Base-by-base conservation (phyloP, 2,888 invertebrate genomes). In the Latrodectus elegans region DNA sequence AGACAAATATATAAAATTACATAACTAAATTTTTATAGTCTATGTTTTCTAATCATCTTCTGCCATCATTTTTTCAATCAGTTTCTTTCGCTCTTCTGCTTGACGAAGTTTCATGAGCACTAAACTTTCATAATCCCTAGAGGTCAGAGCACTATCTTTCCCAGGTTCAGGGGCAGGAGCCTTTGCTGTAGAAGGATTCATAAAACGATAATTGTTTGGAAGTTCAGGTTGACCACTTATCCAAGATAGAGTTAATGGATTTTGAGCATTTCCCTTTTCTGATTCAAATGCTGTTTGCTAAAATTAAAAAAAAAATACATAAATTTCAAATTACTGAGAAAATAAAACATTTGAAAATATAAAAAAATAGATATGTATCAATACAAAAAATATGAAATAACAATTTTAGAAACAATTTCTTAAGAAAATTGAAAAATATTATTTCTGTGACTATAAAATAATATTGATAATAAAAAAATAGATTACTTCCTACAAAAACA, bases 101-200 rank as follows among this genome's bases (percentile, higher is more conserved):
- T 96, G 96, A 87, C 96, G 93, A 93, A 97, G 93, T 93, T 95
- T 96, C 88, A 94, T 94, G 90, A 97, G 92, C 3, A 97, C 96
- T 26, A 96, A 91, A 91, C 95, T 95, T 92, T 97, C 97, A 93
- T 95, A 97, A 92, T 97, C 96, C 89, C 94, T 93, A 70, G 95
- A 94, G 53, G 89, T 87, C 9, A 89, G 38, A 0, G 73, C 53
- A 49, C 84, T 79, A 92, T 93, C 92, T 93, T 95, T 90, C 9
- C 84, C 67, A n/a, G 60, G 60, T 38, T 84, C 79, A 0, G 90
- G 90, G 75, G 90, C 90, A 84, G 90, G 90, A 68, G 90, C 90
- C 12, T 90, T 90, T 65, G 84, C 88, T 22, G 75, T 80, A 11
- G 79, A 65, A 12, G 76, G 71, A 38, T 51, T 82, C n/a, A 22